Conservation (phyloP, 2,113 vertebrate species). For the Salvelinus alpinus region DNA sequence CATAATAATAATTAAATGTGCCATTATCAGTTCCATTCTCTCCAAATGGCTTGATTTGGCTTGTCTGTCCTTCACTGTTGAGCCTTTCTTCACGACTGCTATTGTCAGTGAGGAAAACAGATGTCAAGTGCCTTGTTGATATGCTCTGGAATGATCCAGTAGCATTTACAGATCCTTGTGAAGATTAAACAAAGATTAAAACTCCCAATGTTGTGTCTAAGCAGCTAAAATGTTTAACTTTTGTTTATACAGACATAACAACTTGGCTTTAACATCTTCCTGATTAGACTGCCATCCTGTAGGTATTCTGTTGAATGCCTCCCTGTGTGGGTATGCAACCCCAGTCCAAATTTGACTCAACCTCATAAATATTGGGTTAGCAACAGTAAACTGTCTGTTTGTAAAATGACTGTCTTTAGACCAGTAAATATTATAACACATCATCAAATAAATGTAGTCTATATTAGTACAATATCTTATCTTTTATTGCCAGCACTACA, state of each 20-base stretch:
- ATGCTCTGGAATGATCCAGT: not conserved
- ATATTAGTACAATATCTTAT: slow-evolving; percentile 1
- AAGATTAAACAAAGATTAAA: not conserved
- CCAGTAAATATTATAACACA: slow-evolving; percentile 25
- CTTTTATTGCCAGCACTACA: too few relatives aligned
- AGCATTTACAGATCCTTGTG: not conserved
- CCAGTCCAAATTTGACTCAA: not conserved
- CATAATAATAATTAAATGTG: too few relatives aligned
- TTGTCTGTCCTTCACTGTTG: too few relatives aligned
- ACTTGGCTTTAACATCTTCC: not conserved
- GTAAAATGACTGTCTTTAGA: slow-evolving; percentile 20
- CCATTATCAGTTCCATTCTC: too few relatives aligned
- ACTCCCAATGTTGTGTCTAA: not conserved
- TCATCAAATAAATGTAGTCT: slow-evolving; percentile 7
- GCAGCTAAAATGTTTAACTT: slow-evolving; percentile 9
- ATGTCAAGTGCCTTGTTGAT: not conserved
- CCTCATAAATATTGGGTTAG: slow-evolving; percentile 36
- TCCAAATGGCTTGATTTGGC: too few relatives aligned
- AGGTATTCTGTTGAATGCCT: slow-evolving; percentile 12
- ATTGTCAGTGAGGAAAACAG: not conserved
- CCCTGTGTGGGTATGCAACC: slow-evolving; percentile 20
- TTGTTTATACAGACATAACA: slow-evolving; percentile 13
- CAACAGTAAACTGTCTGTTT: slow-evolving; percentile 29
- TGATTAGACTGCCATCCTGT: not conserved
- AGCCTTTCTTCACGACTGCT: not conserved